These are phyloP conservation scores for Triplophysa tibetana DNA, from an alignment of 2,113 vertebrate genomes.

Conservation along the genomic window DNA sequence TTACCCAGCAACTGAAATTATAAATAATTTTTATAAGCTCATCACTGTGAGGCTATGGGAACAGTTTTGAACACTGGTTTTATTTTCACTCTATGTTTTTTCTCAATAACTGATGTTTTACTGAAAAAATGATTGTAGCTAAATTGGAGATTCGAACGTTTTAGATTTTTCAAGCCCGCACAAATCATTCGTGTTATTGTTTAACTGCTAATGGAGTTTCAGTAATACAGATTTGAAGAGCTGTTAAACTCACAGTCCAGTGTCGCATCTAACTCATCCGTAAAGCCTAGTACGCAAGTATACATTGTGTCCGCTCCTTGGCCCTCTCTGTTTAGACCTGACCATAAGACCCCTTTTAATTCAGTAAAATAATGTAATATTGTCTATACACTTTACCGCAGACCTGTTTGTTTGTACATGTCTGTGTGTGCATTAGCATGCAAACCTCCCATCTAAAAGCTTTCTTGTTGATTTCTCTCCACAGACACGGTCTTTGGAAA, in stretches of 20 bases:
- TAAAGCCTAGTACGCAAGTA: background rate
- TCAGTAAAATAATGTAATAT: slow-evolving; percentile 50
- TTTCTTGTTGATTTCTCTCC: slow-evolving; percentile 65
- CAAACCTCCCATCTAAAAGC: slow-evolving; percentile 53
- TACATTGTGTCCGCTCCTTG: background rate
- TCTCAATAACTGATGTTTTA: too few relatives aligned
- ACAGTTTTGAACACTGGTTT: too few relatives aligned
- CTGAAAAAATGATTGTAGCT: too few relatives aligned
- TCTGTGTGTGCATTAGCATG: slow-evolving; percentile 1
- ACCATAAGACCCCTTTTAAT: slow-evolving; percentile 29
- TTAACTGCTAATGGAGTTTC: background rate
- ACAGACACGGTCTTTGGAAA: slow-evolving; percentile 91
- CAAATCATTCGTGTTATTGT: too few relatives aligned
- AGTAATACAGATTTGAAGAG: background rate
- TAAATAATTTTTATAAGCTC: too few relatives aligned
- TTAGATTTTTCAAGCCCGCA: background rate
- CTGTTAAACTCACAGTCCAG: background rate
- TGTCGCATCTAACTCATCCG: background rate
- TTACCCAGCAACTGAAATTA: too few relatives aligned
- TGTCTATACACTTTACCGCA: slow-evolving; percentile 42
- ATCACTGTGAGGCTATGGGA: too few relatives aligned
- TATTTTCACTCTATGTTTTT: too few relatives aligned
- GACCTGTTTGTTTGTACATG: slow-evolving; percentile 2
- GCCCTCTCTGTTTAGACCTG: background rate
- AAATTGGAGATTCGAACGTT: background rate